Conservation (phyloP, 2,797 vertebrate genomes). For the Alca torda region DNA sequence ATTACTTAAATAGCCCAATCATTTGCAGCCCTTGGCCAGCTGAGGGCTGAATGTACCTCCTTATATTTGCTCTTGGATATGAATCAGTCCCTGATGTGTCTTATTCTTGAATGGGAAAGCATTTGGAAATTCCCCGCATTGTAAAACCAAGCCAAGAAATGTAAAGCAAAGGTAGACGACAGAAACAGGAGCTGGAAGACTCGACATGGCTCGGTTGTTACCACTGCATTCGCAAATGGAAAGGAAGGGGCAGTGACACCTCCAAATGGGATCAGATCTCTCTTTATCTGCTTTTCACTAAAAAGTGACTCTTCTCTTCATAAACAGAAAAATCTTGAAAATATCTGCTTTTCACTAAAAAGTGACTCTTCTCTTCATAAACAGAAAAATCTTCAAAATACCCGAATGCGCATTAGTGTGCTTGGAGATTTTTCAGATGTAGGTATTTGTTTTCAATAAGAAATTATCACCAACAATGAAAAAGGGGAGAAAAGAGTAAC, state of each 20-base stretch:
- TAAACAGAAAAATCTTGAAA: neutral
- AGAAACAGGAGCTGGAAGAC: neutral
- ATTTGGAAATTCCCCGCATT: neutral
- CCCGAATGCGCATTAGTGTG: neutral
- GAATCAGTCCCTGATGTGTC: neutral
- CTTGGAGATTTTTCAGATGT: neutral
- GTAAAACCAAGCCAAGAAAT: neutral
- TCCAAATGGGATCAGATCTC: neutral
- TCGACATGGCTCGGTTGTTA: fast-evolving
- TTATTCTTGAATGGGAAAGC: constrained; percentile 4
- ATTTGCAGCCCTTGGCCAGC: neutral
- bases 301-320: neutral
- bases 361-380: neutral
- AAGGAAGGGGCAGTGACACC: neutral
- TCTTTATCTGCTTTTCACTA: neutral
- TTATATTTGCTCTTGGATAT: neutral
- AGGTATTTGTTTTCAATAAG: neutral
- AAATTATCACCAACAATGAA: neutral
- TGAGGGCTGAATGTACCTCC: neutral
- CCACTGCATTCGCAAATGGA: neutral
- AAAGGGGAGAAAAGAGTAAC: neutral
- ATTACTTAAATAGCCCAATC: neutral
- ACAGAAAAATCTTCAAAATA: neutral
- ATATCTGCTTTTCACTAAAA: neutral
- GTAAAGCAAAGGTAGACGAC: neutral